Conservation (phyloP, 1,140 invertebrate genomes). For the Drosophila pandora region DNA sequence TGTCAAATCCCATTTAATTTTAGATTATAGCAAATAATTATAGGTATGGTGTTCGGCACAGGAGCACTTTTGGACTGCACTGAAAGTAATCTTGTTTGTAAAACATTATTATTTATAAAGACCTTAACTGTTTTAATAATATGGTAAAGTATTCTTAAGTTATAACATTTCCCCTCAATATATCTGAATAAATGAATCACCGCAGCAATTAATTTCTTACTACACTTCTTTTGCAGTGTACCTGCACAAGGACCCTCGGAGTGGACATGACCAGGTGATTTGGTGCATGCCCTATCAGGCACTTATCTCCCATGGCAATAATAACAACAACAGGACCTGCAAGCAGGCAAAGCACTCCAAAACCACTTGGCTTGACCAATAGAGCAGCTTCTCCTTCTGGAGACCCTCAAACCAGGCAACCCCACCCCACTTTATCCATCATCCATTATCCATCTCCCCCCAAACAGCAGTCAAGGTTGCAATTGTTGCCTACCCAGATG, state of each 20-base stretch:
- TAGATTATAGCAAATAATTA: constrained; percentile 79
- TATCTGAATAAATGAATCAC: too few species aligned
- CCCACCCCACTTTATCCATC: constrained; percentile 26
- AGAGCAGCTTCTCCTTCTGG: constrained; percentile 4
- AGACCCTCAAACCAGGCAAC: background rate
- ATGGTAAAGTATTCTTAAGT: background rate
- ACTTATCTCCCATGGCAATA: constrained; percentile 60
- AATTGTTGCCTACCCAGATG: constrained; percentile 52
- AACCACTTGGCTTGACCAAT: constrained; percentile 62
- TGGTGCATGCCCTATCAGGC: constrained; percentile 33
- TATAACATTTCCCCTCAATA: background rate
- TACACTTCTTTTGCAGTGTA: constrained; percentile 11
- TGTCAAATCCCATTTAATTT: constrained; percentile 79
- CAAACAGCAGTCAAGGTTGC: constrained; percentile 73
- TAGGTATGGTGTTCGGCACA: constrained; percentile 29
- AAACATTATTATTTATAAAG: too few species aligned
- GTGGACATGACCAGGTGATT: constrained; percentile 1
- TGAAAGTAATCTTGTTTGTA: background rate
- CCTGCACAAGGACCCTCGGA: background rate
- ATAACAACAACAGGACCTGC: constrained; percentile 43
- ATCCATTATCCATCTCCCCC: constrained; percentile 23
- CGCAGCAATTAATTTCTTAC: background rate
- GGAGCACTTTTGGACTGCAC: constrained; percentile 2
- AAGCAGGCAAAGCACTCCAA: constrained; percentile 55
- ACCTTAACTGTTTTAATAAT: background rate